phyloP scores from a whole-genome alignment of 1,140 invertebrate species.

The Neotoxoptera formosana region DNA sequence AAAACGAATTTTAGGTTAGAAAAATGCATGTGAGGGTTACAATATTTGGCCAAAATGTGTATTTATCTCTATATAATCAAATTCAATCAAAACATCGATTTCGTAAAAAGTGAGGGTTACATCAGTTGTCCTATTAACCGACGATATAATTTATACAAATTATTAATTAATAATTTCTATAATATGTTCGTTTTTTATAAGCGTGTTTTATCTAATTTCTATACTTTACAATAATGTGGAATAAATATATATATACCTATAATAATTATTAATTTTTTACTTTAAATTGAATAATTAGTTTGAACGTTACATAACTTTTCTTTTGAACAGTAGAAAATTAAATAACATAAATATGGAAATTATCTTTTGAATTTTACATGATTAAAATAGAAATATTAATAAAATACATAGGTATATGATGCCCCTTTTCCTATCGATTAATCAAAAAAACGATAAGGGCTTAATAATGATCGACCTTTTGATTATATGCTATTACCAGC shows the following conservation, averaged over 20 bases:
- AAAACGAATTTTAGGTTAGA: no score
- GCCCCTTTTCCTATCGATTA: background rate
- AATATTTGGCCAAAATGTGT: no score
- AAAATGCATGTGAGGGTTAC: no score
- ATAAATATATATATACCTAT: background rate
- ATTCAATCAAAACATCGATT: no score
- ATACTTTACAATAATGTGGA: background rate
- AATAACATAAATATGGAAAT: background rate
- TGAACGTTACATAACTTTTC: background rate
- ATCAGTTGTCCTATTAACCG: no score
- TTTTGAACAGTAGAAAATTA: background rate
- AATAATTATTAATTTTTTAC: background rate
- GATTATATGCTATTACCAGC: background rate
- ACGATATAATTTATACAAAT: background rate
- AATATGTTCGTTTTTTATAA: background rate
- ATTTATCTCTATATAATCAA: no score
- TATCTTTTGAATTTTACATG: background rate
- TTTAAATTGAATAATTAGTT: background rate
- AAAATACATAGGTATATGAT: background rate
- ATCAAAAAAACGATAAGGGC: background rate
- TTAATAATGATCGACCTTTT: background rate
- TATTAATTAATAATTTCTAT: background rate
- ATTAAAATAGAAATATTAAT: background rate
- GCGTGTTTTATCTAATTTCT: background rate
- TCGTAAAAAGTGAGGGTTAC: no score